Base-by-base conservation (phyloP, 2,113 vertebrate species). In the Pagrus major region DNA sequence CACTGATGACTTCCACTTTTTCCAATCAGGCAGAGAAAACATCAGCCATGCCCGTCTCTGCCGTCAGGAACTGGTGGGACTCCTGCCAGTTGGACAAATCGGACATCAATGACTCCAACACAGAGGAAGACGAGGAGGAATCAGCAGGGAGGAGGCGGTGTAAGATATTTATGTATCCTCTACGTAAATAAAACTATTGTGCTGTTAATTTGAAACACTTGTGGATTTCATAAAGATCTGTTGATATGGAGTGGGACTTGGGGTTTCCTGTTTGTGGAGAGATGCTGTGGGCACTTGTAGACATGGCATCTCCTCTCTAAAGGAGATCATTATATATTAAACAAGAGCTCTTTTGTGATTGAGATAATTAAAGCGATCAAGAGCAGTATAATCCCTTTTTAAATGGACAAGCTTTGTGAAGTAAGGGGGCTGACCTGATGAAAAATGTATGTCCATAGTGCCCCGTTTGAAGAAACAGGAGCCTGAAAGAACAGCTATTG, bases 111-210 rank as follows among this genome's bases (percentile, higher is more conserved):
- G 81, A 83, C 61, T 86, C 88, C 31, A 75, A 89, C 41, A 81
- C 81, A 18, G 85, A 90, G 39, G 87, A 90, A 21, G 88, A 91
- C 1, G 75, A 89, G 42, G 86, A 93, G n/a, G 88, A 81, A 16
- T n/a, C 67, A 59, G 87, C 72, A 83, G 65, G 82, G 64, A 93
- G 64, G 49, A 88, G 75, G 44, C 90, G 83, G 21, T 84, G 95
- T 95, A 93, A 41, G 14, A 21, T 61, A 0, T 21, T 15, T 5
- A n/a, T 69, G 25, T 69, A 3, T 42, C 41, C 5, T 65, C 8
- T n/a, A 21, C 56, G 5, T 31, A 55, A 14, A 11, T 5, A 12
- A n/a, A 41, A 37, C 6, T 54, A 49, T 41, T 20, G n/a, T n/a
- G 8, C n/a, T 58, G 4, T 42, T 42, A 2, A 46, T 46, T 20